Base-by-base conservation (phyloP, 2,113 vertebrate species). In the Archocentrus centrarchus region DNA sequence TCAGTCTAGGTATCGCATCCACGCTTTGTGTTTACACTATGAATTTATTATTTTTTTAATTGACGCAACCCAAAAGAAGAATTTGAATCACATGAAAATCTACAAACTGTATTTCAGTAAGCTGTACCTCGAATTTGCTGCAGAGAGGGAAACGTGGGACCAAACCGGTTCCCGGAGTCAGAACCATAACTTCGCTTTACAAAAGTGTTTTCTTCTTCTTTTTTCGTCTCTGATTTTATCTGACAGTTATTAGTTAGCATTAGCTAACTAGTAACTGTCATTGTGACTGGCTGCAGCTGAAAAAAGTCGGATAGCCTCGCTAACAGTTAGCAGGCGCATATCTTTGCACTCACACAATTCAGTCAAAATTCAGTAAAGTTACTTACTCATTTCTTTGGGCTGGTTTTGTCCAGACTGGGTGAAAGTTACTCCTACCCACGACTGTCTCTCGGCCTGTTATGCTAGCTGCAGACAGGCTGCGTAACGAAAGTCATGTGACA, bases 401-500 rank as follows among this genome's bases (percentile, higher is more conserved):
- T 7, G 20, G 57, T 84, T 66, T 24, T 10, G 11, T 30, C 7
- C 5, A 11, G 59, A 32, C 1, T 7, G 24, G 9, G 14, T 7
- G 9, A 5, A 73, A 80, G n/a, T 50, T 77, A 22, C 61, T 53
- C 17, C 37, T 2, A 22, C 14, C 15, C 11, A 2, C 55, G 10
- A 30, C 58, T 59, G 7, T 70, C 59, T 77, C 6, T 18, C 14
- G 7, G 53, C 18, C 66, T 91, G 88, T 92, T 92, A 64, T 84
- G 89, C 80, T 88, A 82, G 50, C 3, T 32, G 84, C 58, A 68
- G 62, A 87, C 75, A 87, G 77, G 50, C 3, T 32, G 82, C 75
- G 62, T 76, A 87, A 77, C 83, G 11, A 1, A 2, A 58, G 90
- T 96, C 96, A 96, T 84, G 94, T 96, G 96, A 96, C 92, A 30